Conservation (phyloP, 2,888 invertebrate genomes). For the Lasius platythorax region DNA sequence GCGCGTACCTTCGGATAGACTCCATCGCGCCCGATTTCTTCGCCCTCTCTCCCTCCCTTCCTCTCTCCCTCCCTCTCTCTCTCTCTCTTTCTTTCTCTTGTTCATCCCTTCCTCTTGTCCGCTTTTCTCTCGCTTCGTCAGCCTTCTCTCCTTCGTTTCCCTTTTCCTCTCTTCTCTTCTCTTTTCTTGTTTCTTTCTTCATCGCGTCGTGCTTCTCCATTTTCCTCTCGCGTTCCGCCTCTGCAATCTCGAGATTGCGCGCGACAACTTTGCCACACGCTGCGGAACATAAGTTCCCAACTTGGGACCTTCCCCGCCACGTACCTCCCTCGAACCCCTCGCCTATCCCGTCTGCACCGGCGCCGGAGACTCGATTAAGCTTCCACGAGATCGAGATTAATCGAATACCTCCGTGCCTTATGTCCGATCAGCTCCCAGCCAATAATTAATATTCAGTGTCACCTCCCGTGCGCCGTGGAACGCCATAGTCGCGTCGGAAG, state of each 20-base stretch:
- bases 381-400: constrained; percentile 71
- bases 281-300: constrained; percentile 68
- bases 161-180: constrained; percentile 40
- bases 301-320: constrained; percentile 64
- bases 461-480: constrained; percentile 39
- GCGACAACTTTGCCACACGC: constrained; percentile 74
- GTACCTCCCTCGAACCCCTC: constrained; percentile 22
- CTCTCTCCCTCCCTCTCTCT: constrained; percentile 43
- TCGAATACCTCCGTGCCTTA: constrained; percentile 62
- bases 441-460: constrained; percentile 58
- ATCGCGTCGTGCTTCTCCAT: constrained; percentile 29
- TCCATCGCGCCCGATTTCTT: constrained; percentile 63
- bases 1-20: constrained; percentile 82
- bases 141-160: constrained; percentile 21
- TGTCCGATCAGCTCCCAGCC: constrained; percentile 55
- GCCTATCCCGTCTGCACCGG: constrained; percentile 9
- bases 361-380: constrained; percentile 69
- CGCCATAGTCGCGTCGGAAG: constrained; percentile 29
- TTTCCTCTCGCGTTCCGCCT: constrained; percentile 54
- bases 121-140: constrained; percentile 38
- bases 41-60: constrained; percentile 21
- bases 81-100: background rate
- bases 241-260: constrained; percentile 75
- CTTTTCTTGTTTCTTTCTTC: constrained; percentile 42
- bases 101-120: background rate